These are phyloP conservation scores for Lingula anatina DNA, from an alignment of 2,888 invertebrate genomes.

Conservation along the genomic window DNA sequence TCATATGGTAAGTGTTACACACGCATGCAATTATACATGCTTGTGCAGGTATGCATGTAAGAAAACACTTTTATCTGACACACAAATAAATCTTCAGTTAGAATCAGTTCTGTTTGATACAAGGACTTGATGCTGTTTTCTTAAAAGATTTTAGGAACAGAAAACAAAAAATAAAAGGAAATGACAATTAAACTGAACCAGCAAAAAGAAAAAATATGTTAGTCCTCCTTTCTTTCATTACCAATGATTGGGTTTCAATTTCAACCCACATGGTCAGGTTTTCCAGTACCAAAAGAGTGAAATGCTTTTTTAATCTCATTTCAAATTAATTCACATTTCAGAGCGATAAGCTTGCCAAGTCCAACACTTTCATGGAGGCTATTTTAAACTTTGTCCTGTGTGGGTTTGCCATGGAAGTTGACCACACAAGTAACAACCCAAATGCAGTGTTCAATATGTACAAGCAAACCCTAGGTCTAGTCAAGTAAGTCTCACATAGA, in stretches of 20 bases:
- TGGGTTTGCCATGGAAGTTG: conserved; percentile 83
- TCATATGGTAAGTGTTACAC: conserved; percentile 57
- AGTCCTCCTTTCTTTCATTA: not conserved
- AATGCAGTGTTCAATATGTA: conserved; percentile 86
- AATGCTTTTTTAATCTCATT: not conserved
- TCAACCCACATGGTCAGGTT: too few species aligned
- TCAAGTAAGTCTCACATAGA: conserved; percentile 63
- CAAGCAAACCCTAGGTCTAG: conserved; percentile 78
- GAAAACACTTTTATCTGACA: conserved; percentile 1
- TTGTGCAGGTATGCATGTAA: not conserved
- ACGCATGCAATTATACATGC: not conserved
- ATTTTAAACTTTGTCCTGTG: conserved; percentile 87
- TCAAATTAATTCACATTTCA: conserved; percentile 8
- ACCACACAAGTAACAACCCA: conserved; percentile 64
- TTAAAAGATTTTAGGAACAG: too few species aligned
- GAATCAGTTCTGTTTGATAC: too few species aligned
- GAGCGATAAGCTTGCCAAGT: conserved; percentile 75
- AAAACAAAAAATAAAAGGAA: too few species aligned
- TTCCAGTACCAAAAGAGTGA: not conserved
- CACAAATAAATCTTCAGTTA: too few species aligned
- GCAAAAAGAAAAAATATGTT: too few species aligned
- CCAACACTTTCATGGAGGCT: conserved; percentile 86
- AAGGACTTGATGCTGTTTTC: too few species aligned
- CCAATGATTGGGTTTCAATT: not conserved
- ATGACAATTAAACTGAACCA: too few species aligned